Conservation (phyloP, 2,113 vertebrate species). For the Clarias magur region DNA sequence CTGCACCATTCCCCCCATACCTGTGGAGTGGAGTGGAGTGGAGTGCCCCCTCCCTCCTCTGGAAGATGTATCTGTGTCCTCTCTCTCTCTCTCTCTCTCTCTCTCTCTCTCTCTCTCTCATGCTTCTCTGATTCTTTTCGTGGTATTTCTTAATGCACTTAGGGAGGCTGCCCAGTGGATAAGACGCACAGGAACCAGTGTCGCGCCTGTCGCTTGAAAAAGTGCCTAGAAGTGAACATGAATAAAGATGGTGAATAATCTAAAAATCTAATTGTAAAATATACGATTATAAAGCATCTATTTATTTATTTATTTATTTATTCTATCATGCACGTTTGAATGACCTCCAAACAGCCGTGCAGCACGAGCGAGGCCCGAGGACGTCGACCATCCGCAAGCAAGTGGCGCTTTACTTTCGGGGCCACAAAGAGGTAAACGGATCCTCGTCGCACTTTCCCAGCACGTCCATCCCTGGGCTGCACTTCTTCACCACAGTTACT, state of each 20-base stretch:
- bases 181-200: slow-evolving; percentile 99
- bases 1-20: slow-evolving; percentile 64
- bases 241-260: slow-evolving; percentile 94
- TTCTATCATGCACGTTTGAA: neutral
- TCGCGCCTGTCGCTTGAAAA: slow-evolving; percentile 96
- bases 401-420: slow-evolving; percentile 96
- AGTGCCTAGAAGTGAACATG: slow-evolving; percentile 99
- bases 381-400: slow-evolving; percentile 98
- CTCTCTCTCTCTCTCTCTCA: neutral
- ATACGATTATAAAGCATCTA: neutral
- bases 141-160: neutral
- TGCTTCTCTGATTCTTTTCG: neutral
- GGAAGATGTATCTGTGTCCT: slow-evolving; percentile 55
- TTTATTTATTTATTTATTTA: neutral
- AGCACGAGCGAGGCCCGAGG: slow-evolving; percentile 94
- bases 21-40: slow-evolving; percentile 66
- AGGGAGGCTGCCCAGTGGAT: slow-evolving; percentile 98
- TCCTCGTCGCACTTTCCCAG: slow-evolving; percentile 84
- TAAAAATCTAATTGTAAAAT: neutral
- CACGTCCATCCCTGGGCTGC: slow-evolving; percentile 82
- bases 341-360: slow-evolving; percentile 80
- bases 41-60: slow-evolving; percentile 54
- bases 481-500: slow-evolving; percentile 94
- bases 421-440: slow-evolving; percentile 94
- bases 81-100: neutral